phyloP scores from a whole-genome alignment of 2,888 invertebrate species.

The Scaptomyza cyrtandrae region DNA sequence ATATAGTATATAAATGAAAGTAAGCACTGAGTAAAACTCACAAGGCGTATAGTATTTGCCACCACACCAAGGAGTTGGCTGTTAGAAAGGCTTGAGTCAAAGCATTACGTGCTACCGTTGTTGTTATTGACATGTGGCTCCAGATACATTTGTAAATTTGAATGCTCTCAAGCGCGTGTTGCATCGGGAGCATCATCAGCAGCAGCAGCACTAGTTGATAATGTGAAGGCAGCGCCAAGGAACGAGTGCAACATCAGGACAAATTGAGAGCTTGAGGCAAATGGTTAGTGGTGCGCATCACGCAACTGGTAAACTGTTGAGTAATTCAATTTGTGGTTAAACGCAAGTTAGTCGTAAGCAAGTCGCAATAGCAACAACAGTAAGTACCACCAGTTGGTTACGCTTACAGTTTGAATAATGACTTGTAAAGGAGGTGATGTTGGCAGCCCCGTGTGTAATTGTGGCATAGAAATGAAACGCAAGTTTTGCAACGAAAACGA shows the following conservation, averaged over 20 bases:
- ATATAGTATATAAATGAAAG: not conserved
- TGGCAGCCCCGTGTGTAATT: slow-evolving; percentile 58
- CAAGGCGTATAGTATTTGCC: slow-evolving; percentile 24
- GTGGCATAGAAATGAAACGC: slow-evolving; percentile 55
- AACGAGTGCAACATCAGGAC: not conserved
- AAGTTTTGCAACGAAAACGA: slow-evolving; percentile 26
- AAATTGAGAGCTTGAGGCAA: slow-evolving; percentile 14
- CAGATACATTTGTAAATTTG: slow-evolving; percentile 49
- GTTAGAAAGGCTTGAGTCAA: not conserved
- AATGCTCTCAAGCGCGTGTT: slow-evolving; percentile 48
- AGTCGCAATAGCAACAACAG: slow-evolving; percentile 29
- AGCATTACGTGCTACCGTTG: slow-evolving; percentile 26
- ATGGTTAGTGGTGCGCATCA: slow-evolving; percentile 45
- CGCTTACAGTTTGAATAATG: slow-evolving; percentile 56
- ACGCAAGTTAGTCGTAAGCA: slow-evolving; percentile 68
- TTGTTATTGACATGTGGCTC: not conserved
- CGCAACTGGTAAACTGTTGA: slow-evolving; percentile 72
- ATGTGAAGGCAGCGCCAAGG: slow-evolving; percentile 17
- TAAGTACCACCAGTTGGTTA: slow-evolving; percentile 40
- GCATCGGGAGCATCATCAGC: slow-evolving; percentile 21
- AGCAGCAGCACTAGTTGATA: slow-evolving; percentile 43
- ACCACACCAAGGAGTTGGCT: slow-evolving; percentile 7
- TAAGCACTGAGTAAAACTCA: slow-evolving; percentile 12
- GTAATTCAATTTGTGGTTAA: slow-evolving; percentile 80
- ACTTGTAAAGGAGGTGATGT: not conserved